Percentiles rank a stretch among this genome's conserved stretches.
phyloP scores from a whole-genome alignment of 1,140 invertebrate species.

The Neuroterus valhalla region DNA sequence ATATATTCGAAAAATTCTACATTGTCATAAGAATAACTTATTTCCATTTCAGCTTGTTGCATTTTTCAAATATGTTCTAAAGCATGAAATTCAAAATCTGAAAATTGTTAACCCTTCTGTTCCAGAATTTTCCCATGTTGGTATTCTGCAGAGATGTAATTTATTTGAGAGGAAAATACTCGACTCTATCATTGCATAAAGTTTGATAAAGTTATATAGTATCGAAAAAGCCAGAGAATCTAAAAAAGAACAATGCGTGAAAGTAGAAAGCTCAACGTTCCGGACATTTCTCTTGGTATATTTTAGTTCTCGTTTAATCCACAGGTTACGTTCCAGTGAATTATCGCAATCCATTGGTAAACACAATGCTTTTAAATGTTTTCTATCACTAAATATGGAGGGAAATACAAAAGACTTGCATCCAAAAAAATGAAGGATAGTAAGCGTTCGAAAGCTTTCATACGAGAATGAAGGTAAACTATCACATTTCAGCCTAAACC shows the following conservation, averaged over 20 bases:
- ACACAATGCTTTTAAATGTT: neutral
- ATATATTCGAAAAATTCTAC: too few species aligned
- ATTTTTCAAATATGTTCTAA: too few species aligned
- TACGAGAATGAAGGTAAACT: neutral
- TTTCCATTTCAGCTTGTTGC: too few species aligned
- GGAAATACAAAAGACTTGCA: neutral
- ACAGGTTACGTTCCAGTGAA: constrained; percentile 23
- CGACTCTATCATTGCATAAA: neutral
- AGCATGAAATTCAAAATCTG: neutral
- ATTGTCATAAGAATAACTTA: too few species aligned
- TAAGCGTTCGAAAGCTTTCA: neutral
- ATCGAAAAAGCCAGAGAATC: neutral
- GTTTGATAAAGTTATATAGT: neutral
- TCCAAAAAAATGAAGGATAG: neutral
- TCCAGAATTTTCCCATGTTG: neutral
- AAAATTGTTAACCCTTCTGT: neutral
- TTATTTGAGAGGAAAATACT: neutral
- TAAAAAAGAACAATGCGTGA: constrained; percentile 5
- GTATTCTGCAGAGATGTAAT: neutral
- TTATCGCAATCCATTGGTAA: constrained; percentile 13
- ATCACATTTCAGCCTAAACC: constrained; percentile 9
- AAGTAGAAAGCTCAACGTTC: constrained; percentile 14
- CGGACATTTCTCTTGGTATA: constrained; percentile 6
- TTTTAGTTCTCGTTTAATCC: constrained; percentile 20
- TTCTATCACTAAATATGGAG: neutral